These are phyloP conservation scores for Drosophila helvetica DNA, from an alignment of 2,888 invertebrate genomes.

Conservation along the genomic window DNA sequence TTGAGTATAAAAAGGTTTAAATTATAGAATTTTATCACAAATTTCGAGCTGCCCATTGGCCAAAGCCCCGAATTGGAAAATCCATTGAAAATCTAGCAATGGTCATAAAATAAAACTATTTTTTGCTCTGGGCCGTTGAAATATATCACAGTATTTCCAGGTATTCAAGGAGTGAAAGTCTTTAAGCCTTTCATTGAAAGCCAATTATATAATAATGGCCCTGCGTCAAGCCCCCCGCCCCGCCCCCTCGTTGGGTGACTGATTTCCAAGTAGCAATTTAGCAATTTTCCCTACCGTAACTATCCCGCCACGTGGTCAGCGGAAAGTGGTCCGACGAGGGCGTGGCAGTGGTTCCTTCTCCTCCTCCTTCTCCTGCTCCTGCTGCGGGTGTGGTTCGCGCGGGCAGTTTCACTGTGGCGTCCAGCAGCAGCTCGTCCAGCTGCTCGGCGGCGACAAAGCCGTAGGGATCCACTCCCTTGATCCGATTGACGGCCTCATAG, in stretches of 20 bases:
- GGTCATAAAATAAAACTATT: too few species aligned
- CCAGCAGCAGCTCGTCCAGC: constrained; percentile 13
- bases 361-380: background rate
- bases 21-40: too few species aligned
- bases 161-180: background rate
- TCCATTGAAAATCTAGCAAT: too few species aligned
- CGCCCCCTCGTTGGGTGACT: constrained; percentile 1
- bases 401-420: background rate
- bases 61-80: too few species aligned
- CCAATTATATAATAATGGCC: constrained; percentile 40
- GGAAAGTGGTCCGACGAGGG: constrained; percentile 11
- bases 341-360: constrained; percentile 20
- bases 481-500: constrained; percentile 36
- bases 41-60: too few species aligned
- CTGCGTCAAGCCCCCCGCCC: background rate
- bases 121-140: too few species aligned
- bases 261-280: constrained; percentile 23
- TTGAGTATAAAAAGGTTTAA: too few species aligned
- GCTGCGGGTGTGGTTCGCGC: background rate
- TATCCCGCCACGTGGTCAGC: constrained; percentile 30
- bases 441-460: background rate
- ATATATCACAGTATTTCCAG: background rate
- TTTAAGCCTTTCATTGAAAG: constrained; percentile 13
- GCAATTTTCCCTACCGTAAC: constrained; percentile 36
- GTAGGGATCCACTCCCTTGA: constrained; percentile 15